Base-by-base conservation (phyloP, 1,140 invertebrate species). In the Papilio polytes region DNA sequence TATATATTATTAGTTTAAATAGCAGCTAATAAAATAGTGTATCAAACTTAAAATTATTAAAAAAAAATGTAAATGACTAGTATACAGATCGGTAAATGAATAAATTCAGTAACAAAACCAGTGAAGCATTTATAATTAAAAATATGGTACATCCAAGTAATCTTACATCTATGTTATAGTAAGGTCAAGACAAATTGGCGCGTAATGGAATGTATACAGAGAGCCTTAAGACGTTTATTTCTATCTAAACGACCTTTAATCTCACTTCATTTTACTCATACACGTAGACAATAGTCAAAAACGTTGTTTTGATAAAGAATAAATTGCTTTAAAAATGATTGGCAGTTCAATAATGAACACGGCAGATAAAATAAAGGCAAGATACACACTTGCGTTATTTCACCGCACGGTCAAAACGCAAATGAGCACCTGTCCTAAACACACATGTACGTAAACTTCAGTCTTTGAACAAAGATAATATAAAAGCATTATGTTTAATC, bases 401-500 rank as follows among this genome's bases (percentile, higher is more conserved):
- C 1, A 15, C 1, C 53, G 53, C 53, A 3, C 13, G 3, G 13
- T 1, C 4, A 51, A 51, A 51, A 18, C 48, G 15, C 53, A 56
- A 56, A 56, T 56, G 51, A 7, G 51, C n/a, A 0, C 18, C 18
- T n/a, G n/a, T 1, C 53, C 53, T 56, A 56, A 66, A 36, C 3
- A 66, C 36, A 66, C 10, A 84, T 87, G 87, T 85, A 80, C 81
- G 85, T 84, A 88, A 88, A 86, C 85, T 87, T 91, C 90, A 91
- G 90, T 91, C 90, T 91, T 91, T 88, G 81, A 90, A 90, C 85
- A 88, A 90, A 87, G 84, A 89, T 85, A 85, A 82, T 85, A 85
- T 85, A 82, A 82, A 80, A 85, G 81, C 53, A 22, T 78, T 78
- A 3, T 66, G 59, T 66, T 78, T 41, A 63, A 31, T 26, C 20